A percentile compares a stretch with the other conserved stretches of the same genome.
These are phyloP conservation scores for Antheraea assamensis DNA, from an alignment of 2,888 invertebrate species.

Conservation along the genomic window DNA sequence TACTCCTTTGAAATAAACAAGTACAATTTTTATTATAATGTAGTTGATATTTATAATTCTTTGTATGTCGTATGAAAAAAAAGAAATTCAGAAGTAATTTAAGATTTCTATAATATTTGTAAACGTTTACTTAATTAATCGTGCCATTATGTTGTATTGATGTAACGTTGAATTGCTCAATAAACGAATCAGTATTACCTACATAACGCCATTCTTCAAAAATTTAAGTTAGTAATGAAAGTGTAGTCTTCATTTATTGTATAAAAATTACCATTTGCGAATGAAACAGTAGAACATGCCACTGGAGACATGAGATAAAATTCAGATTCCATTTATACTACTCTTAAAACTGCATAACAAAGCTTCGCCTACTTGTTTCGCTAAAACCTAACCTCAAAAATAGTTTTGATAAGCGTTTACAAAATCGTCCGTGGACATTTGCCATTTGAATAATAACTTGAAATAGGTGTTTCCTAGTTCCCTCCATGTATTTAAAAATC, in stretches of 20 bases:
- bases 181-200: slow-evolving; percentile 34
- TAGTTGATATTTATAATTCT: background rate
- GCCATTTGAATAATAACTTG: too few species aligned
- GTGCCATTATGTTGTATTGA: slow-evolving; percentile 32
- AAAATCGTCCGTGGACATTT: too few species aligned
- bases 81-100: slow-evolving; percentile 10
- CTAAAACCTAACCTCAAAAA: too few species aligned
- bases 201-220: slow-evolving; percentile 8
- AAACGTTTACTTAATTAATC: slow-evolving; percentile 11
- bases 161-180: slow-evolving; percentile 39
- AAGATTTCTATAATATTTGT: slow-evolving; percentile 1
- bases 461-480: too few species aligned
- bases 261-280: background rate
- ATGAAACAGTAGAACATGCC: background rate
- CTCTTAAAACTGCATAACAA: too few species aligned
- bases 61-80: background rate
- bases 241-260: background rate
- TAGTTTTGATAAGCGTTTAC: too few species aligned
- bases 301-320: background rate
- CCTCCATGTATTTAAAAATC: too few species aligned
- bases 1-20: slow-evolving; percentile 17
- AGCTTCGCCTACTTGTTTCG: too few species aligned
- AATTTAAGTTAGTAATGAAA: background rate
- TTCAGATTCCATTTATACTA: background rate
- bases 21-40: slow-evolving; percentile 20